phyloP scores from a whole-genome alignment of 2,888 invertebrate species.

The Conomelus anceps region DNA sequence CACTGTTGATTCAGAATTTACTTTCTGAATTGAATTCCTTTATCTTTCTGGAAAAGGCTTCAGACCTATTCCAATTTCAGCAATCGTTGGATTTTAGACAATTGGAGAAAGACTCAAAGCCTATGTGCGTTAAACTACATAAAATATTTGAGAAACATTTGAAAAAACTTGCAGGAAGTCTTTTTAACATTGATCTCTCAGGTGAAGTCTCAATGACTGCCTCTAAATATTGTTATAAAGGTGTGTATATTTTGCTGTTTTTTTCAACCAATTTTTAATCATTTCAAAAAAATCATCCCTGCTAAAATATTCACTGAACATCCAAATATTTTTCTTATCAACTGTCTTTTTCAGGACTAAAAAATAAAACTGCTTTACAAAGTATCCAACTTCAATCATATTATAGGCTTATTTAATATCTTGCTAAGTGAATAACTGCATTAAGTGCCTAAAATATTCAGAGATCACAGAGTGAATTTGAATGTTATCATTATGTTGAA shows the following conservation, averaged over 20 bases:
- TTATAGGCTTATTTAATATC: too few relatives aligned
- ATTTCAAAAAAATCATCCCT: too few relatives aligned
- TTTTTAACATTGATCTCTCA: neutral
- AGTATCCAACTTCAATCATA: too few relatives aligned
- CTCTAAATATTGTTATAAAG: neutral
- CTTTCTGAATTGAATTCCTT: neutral
- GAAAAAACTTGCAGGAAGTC: neutral
- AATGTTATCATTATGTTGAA: too few relatives aligned
- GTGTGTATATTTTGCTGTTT: neutral
- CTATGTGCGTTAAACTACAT: neutral
- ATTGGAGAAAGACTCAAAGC: too few relatives aligned
- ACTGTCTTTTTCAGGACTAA: too few relatives aligned
- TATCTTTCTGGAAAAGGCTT: neutral
- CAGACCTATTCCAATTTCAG: neutral
- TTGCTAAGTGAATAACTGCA: too few relatives aligned
- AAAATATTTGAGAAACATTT: neutral
- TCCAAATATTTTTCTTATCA: too few relatives aligned
- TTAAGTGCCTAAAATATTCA: too few relatives aligned
- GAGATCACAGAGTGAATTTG: too few relatives aligned
- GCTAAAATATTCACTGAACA: too few relatives aligned
- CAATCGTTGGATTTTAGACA: neutral
- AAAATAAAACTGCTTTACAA: too few relatives aligned
- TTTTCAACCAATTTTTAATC: neutral
- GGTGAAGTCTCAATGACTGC: neutral
- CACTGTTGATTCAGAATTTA: neutral